Percentiles rank a stretch among this genome's conserved stretches.
Conservation (phyloP, 2,888 invertebrate species). For the Ecliptopera silaceata region DNA sequence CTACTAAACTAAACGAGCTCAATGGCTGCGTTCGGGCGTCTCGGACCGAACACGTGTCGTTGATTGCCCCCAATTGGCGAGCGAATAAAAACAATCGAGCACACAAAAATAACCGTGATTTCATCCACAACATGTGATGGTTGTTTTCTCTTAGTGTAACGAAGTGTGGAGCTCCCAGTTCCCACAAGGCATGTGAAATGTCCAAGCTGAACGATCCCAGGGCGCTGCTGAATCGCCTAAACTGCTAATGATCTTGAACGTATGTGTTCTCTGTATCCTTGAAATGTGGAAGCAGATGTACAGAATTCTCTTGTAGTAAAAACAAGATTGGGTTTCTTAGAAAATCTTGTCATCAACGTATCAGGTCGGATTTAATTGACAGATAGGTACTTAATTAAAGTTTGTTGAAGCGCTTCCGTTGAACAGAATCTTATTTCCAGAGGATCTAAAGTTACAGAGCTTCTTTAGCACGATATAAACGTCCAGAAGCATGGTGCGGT, state of each 20-base stretch:
- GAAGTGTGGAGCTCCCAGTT: slow-evolving; percentile 59
- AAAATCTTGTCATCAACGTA: slow-evolving; percentile 4
- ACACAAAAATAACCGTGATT: slow-evolving; percentile 83
- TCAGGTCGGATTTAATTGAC: neutral
- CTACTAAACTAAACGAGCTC: slow-evolving; percentile 54
- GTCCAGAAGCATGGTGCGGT: slow-evolving; percentile 40
- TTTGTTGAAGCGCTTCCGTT: slow-evolving; percentile 14
- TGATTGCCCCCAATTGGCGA: slow-evolving; percentile 83
- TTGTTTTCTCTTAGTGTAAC: slow-evolving; percentile 69
- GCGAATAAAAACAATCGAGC: slow-evolving; percentile 82
- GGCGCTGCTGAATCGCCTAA: slow-evolving; percentile 57
- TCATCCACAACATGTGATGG: slow-evolving; percentile 79
- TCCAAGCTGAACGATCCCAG: slow-evolving; percentile 64
- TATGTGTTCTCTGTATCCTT: slow-evolving; percentile 42
- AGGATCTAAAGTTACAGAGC: slow-evolving; percentile 9
- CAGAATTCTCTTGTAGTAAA: slow-evolving; percentile 14
- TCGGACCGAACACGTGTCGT: slow-evolving; percentile 77
- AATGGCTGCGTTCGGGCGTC: slow-evolving; percentile 72
- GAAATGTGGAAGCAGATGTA: slow-evolving; percentile 29
- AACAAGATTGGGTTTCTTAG: slow-evolving; percentile 8
- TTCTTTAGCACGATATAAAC: slow-evolving; percentile 7
- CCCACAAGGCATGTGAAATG: slow-evolving; percentile 78
- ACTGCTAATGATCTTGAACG: slow-evolving; percentile 70
- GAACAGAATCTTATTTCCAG: slow-evolving; percentile 15
- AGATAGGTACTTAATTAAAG: neutral